Percentiles rank a stretch among this genome's conserved stretches.
Evolutionary conservation across 2,797 vertebrate species (phyloP).

Genomic region (Chlorospingus semifuscus): DNA sequence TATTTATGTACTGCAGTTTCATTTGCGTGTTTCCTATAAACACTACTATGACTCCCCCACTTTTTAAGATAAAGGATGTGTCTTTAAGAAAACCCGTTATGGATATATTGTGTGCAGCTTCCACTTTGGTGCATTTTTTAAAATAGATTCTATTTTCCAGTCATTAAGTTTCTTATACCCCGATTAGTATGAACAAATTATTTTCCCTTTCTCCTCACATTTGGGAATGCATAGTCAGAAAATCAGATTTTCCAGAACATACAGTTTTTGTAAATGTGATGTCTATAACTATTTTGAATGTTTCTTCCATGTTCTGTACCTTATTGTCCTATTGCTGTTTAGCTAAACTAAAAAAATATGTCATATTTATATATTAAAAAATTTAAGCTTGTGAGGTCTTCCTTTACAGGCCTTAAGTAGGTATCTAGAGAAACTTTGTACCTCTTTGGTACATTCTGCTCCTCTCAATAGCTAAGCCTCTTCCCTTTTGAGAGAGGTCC

Average conservation of each 20-base stretch:
- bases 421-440: neutral
- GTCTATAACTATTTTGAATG: neutral
- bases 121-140: neutral
- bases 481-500: slow-evolving; percentile 4
- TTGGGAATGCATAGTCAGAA: neutral
- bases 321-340: neutral
- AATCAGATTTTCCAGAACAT: neutral
- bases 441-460: neutral
- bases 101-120: neutral
- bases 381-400: neutral
- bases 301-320: neutral
- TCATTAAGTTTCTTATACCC: neutral
- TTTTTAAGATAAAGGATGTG: neutral
- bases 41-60: neutral
- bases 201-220: neutral
- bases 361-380: neutral
- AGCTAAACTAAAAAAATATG: neutral
- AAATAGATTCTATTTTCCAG: neutral
- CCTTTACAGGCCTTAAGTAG: neutral
- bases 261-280: neutral
- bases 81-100: neutral
- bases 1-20: neutral
- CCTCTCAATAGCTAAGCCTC: neutral
- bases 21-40: neutral
- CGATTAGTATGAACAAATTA: neutral